Conservation (phyloP, 2,113 vertebrate species). For the Lasiurus borealis region DNA sequence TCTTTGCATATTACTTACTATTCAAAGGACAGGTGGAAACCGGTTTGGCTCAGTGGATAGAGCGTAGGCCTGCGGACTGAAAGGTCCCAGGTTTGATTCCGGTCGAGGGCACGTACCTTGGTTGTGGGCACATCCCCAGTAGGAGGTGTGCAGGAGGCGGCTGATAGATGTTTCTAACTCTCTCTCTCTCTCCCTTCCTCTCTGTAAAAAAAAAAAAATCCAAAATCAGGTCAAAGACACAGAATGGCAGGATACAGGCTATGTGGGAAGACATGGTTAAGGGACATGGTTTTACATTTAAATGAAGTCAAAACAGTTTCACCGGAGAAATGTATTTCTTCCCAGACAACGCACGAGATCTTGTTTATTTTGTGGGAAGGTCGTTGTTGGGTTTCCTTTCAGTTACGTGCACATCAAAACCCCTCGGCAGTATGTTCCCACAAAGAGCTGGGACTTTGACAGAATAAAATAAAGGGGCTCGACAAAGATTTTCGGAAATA, state of each 20-base stretch:
- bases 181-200: no score
- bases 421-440: slow-evolving; percentile 46
- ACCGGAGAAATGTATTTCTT: slow-evolving; percentile 43
- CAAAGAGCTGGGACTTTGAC: slow-evolving; percentile 57
- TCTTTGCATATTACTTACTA: slow-evolving; percentile 77
- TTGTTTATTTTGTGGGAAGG: background rate
- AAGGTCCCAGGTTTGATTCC: no score
- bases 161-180: no score
- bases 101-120: no score
- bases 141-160: no score
- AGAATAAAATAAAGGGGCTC: background rate
- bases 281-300: slow-evolving; percentile 54
- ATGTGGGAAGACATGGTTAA: slow-evolving; percentile 54
- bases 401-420: slow-evolving; percentile 18
- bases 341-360: background rate
- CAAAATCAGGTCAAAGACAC: slow-evolving; percentile 85
- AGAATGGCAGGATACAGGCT: slow-evolving; percentile 79
- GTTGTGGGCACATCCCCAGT: no score
- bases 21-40: slow-evolving; percentile 85
- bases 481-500: slow-evolving; percentile 57
- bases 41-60: background rate
- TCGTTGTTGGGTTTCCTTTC: slow-evolving; percentile 7
- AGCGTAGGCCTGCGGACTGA: no score
- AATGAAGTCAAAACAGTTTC: background rate
- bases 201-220: background rate